Evolutionary conservation across 2,888 invertebrate genomes (phyloP).

Genomic region (Autographa pulchrina): DNA sequence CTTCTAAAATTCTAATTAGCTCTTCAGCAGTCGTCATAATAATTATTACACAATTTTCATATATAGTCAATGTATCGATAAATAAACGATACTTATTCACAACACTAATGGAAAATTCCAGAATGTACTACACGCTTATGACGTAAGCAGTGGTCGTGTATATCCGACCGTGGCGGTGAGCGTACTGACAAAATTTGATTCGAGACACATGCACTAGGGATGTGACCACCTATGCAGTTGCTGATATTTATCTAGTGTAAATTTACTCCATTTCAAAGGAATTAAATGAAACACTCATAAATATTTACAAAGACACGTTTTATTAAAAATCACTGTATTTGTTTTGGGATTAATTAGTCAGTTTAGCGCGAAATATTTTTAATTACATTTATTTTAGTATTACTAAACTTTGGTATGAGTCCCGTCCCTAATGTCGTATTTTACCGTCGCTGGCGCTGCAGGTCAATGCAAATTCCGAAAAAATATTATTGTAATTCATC

Average conservation of each 20-base stretch:
- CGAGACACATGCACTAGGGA: slow-evolving; percentile 20
- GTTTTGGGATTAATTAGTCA: slow-evolving; percentile 29
- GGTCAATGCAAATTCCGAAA: slow-evolving; percentile 22
- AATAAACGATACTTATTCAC: slow-evolving; percentile 9
- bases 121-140: slow-evolving; percentile 18
- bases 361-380: slow-evolving; percentile 21
- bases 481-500: slow-evolving; percentile 19
- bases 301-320: slow-evolving; percentile 22
- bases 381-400: slow-evolving; percentile 21
- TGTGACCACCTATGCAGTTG: slow-evolving; percentile 18
- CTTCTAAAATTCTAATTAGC: slow-evolving; percentile 29
- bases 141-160: slow-evolving; percentile 27
- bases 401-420: slow-evolving; percentile 22
- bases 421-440: slow-evolving; percentile 21
- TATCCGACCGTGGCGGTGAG: slow-evolving; percentile 28
- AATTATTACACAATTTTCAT: slow-evolving; percentile 17
- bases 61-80: slow-evolving; percentile 12
- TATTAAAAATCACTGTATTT: slow-evolving; percentile 27
- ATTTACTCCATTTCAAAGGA: slow-evolving; percentile 33
- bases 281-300: slow-evolving; percentile 29
- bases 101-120: slow-evolving; percentile 34
- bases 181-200: slow-evolving; percentile 17
- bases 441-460: slow-evolving; percentile 20
- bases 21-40: slow-evolving; percentile 27
- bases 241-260: slow-evolving; percentile 19